These are phyloP conservation scores for Campoplex capitator DNA, from an alignment of 2,888 invertebrate species.

Conservation along the genomic window DNA sequence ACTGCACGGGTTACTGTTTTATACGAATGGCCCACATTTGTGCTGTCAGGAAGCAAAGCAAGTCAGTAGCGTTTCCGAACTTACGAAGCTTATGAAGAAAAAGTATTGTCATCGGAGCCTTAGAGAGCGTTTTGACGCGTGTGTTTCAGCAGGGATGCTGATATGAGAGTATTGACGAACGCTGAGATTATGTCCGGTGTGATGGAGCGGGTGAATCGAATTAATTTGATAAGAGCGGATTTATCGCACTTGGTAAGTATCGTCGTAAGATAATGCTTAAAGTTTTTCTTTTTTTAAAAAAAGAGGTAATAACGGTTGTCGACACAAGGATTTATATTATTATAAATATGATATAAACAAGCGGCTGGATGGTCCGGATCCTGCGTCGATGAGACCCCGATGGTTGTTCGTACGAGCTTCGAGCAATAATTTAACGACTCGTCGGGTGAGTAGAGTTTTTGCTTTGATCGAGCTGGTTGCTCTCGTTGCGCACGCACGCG, in stretches of 20 bases:
- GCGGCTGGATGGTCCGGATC: constrained; percentile 86
- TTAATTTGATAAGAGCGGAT: constrained; percentile 88
- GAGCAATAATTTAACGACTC: constrained; percentile 62
- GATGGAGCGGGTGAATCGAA: constrained; percentile 85
- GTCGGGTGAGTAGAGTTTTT: constrained; percentile 67
- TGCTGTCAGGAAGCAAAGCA: constrained; percentile 85
- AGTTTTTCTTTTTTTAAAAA: background rate
- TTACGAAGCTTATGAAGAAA: background rate
- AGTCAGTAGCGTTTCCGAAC: constrained; percentile 82
- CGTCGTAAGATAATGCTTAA: background rate
- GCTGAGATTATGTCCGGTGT: constrained; percentile 86
- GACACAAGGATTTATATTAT: constrained; percentile 23
- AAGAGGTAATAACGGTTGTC: constrained; percentile 25
- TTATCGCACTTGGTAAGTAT: constrained; percentile 86
- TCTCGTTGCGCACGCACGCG: constrained; percentile 9
- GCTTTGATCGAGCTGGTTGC: background rate
- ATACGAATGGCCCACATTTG: constrained; percentile 88
- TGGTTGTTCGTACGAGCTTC: constrained; percentile 85
- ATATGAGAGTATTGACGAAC: constrained; percentile 81
- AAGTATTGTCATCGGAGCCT: background rate
- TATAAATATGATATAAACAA: constrained; percentile 71
- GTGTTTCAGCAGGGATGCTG: constrained; percentile 35
- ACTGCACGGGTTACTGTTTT: constrained; percentile 91
- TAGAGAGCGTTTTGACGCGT: background rate
- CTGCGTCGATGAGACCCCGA: constrained; percentile 85